Percentiles rank a stretch among this genome's conserved stretches.
Evolutionary conservation across 2,113 vertebrate genomes (phyloP).

Genomic region (Scalopus aquaticus): DNA sequence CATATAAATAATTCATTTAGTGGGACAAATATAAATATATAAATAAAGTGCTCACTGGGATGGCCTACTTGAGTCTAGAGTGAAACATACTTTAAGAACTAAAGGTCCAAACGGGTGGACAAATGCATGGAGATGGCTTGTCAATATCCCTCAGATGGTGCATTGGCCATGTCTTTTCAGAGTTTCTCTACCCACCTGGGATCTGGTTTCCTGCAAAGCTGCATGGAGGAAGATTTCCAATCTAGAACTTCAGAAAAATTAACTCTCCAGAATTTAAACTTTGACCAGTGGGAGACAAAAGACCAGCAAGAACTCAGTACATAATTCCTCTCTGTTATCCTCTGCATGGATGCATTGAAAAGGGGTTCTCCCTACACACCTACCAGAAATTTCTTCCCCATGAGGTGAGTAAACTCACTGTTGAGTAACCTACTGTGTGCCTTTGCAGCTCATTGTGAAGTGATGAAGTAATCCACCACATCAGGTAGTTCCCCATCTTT

Average conservation of each 20-base stretch:
- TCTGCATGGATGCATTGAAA: background rate
- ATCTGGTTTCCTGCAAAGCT: background rate
- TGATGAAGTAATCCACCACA: background rate
- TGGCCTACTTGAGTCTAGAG: background rate
- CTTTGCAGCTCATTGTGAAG: background rate
- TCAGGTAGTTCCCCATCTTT: background rate
- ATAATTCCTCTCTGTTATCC: background rate
- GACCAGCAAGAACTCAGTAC: background rate
- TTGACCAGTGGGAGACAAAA: background rate
- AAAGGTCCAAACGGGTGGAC: background rate
- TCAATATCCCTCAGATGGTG: background rate
- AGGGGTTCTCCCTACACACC: background rate
- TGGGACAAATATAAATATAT: background rate
- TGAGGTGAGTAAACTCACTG: background rate
- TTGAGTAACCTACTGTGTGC: rapidly evolving
- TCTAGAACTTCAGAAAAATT: background rate
- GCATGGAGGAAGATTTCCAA: background rate
- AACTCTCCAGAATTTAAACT: background rate
- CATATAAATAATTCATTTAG: background rate
- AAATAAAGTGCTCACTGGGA: background rate
- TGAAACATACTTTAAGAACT: background rate
- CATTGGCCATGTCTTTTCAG: background rate
- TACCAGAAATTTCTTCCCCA: background rate
- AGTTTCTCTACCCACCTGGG: rapidly evolving
- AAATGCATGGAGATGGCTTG: background rate